Base-by-base conservation (phyloP, 2,113 vertebrate genomes). In the Gorsachius goisagi region DNA sequence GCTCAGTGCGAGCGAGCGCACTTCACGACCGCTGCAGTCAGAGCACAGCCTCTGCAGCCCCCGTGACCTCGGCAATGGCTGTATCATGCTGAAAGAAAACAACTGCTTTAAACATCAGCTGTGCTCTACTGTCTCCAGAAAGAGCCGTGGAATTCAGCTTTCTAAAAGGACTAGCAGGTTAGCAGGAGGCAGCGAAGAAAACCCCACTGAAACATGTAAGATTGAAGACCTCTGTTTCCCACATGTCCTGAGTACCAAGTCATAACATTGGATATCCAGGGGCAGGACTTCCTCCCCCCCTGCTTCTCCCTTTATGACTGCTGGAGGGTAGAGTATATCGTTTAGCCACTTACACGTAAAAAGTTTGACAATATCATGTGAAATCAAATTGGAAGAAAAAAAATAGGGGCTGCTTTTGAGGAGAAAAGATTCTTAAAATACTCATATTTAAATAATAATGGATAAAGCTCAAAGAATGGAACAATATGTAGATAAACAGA, bases 401-500 rank as follows among this genome's bases (percentile, higher is more conserved):
- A 94, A 88, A 50, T 5, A 87, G 21, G 30, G 17, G 13, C 52
- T 87, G 64, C 49, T 95, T 60, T 79, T 53, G 35, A 84, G 67
- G 59, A 87, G 58, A 73, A 95, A 91, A 78, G 23, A 58, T 78
- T 58, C 64, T 95, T 81, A 62, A 90, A 88, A 86, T 72, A 95
- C n/a, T 90, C 33, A 20, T 71, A 86, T 90, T 92, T 84, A 84
- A 94, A 91, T 94, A 83, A 88, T 68, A 95, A 76, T 60, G 41
- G 59, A 63, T 85, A 81, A 90, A 75, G 41, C 73, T 95, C 52
- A 77, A 76, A 75, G 76, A 95, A 94, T 88, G 47, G 80, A 95
- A 88, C 5, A 1, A 88, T 50, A 66, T 93, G 91, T 95, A 96
- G 92, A 96, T 95, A 93, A 95, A 93, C 72, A 84, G 62, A 91